Evolutionary conservation across 2,797 vertebrate species (phyloP).

Genomic region (Erethizon dorsatum): DNA sequence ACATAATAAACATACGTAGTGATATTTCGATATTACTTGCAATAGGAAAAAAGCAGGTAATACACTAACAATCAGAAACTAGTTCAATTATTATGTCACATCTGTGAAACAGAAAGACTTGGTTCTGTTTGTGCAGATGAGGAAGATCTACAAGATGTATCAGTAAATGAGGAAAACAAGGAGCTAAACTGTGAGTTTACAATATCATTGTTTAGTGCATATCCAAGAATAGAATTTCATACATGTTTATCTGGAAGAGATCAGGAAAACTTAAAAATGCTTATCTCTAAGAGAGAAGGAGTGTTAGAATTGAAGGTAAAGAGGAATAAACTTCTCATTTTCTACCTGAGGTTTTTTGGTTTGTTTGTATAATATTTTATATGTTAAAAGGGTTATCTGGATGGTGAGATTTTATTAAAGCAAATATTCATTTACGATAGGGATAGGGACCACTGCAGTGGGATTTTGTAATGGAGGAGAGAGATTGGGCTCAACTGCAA

Average conservation of each 20-base stretch:
- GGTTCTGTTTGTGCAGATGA: conserved; percentile 1
- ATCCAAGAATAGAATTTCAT: conserved; percentile 55
- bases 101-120: conserved; percentile 11
- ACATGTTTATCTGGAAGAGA: conserved; percentile 45
- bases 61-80: conserved; percentile 37
- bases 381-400: not conserved
- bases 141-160: not conserved
- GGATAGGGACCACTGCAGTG: not conserved
- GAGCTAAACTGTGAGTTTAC: not conserved
- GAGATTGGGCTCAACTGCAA: not conserved
- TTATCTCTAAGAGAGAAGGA: not conserved
- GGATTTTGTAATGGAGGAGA: not conserved
- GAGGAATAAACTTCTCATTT: conserved; percentile 13
- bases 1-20: not conserved
- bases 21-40: conserved; percentile 50
- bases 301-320: not conserved
- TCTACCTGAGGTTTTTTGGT: not conserved
- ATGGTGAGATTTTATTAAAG: conserved; percentile 39
- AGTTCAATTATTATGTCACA: conserved; percentile 32
- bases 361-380: conserved; percentile 58
- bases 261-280: conserved; percentile 14
- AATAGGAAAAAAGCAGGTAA: conserved; percentile 20
- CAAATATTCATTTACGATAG: not conserved
- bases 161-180: conserved; percentile 52
- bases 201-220: conserved; percentile 41